Conservation (phyloP, 2,888 invertebrate species). For the Dasysyrphus albostriatus region DNA sequence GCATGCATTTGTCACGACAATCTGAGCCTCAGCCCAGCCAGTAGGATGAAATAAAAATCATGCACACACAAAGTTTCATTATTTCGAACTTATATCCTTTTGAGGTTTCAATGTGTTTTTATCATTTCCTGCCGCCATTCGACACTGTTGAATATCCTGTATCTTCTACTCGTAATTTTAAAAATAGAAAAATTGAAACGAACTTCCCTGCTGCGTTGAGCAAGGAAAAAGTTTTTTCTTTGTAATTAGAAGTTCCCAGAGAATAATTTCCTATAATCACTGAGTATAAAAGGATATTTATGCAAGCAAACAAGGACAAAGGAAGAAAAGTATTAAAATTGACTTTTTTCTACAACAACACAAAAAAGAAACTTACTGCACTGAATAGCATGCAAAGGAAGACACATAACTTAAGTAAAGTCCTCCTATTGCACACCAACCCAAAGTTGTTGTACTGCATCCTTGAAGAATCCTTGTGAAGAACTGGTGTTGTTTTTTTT, state of each 20-base stretch:
- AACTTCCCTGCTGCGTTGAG: background rate
- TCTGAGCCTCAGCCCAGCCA: background rate
- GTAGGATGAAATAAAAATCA: slow-evolving; percentile 1
- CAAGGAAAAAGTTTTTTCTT: background rate
- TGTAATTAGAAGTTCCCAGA: slow-evolving; percentile 20
- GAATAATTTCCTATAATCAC: background rate
- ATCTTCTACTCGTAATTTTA: slow-evolving; percentile 42
- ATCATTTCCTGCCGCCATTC: slow-evolving; percentile 24
- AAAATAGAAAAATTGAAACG: slow-evolving; percentile 1
- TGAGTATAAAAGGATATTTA: background rate
- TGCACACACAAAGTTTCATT: slow-evolving; percentile 12
- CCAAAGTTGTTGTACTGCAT: slow-evolving; percentile 67
- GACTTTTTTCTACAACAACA: background rate
- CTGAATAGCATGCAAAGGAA: slow-evolving; percentile 63
- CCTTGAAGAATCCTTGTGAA: slow-evolving; percentile 41
- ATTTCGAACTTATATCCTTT: slow-evolving; percentile 22
- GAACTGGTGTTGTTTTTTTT: background rate
- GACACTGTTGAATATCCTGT: slow-evolving; percentile 22
- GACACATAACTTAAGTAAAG: slow-evolving; percentile 59
- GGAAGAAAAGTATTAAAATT: slow-evolving; percentile 29
- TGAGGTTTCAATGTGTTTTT: slow-evolving; percentile 28
- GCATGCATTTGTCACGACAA: slow-evolving; percentile 2
- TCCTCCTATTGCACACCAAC: slow-evolving; percentile 49
- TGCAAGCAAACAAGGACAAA: background rate
- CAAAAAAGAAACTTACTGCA: slow-evolving; percentile 55